A percentile compares a stretch with the other conserved stretches of the same genome.
These are phyloP conservation scores for Hydropsyche tenuis DNA, from an alignment of 1,140 invertebrate genomes.

Conservation along the genomic window DNA sequence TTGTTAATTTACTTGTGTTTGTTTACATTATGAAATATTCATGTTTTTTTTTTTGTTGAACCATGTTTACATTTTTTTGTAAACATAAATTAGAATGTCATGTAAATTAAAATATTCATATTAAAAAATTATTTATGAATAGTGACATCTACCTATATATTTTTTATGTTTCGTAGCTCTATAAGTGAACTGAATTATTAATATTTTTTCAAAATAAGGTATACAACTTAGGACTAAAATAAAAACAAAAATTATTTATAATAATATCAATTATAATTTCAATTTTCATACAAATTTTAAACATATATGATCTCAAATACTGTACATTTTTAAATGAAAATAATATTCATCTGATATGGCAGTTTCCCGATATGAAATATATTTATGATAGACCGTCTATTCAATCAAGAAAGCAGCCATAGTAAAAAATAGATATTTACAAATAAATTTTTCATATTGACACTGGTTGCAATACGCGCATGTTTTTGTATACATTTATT, in stretches of 20 bases:
- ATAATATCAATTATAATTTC: constrained; percentile 65
- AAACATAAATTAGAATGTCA: too few species aligned
- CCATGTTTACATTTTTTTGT: too few species aligned
- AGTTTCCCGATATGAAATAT: constrained; percentile 67
- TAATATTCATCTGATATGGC: constrained; percentile 67
- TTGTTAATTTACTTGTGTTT: too few species aligned
- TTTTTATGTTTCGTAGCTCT: too few species aligned
- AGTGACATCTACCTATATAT: too few species aligned
- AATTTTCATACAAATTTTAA: constrained; percentile 73
- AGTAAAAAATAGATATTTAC: constrained; percentile 50
- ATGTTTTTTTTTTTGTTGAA: too few species aligned
- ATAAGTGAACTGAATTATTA: too few species aligned
- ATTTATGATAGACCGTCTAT: constrained; percentile 52
- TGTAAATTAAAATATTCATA: too few species aligned
- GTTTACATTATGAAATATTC: too few species aligned
- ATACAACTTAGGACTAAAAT: not conserved
- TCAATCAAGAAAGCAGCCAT: constrained; percentile 51
- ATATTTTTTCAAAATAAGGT: not conserved
- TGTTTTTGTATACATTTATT: not conserved
- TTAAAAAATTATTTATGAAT: too few species aligned
- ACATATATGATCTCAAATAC: constrained; percentile 70
- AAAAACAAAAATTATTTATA: constrained; percentile 34
- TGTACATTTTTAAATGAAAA: constrained; percentile 67
- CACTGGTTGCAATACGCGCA: constrained; percentile 49
- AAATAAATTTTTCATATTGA: constrained; percentile 50